Evolutionary conservation across 2,888 invertebrate species (phyloP).

Genomic region (Andrena hattorfiana): DNA sequence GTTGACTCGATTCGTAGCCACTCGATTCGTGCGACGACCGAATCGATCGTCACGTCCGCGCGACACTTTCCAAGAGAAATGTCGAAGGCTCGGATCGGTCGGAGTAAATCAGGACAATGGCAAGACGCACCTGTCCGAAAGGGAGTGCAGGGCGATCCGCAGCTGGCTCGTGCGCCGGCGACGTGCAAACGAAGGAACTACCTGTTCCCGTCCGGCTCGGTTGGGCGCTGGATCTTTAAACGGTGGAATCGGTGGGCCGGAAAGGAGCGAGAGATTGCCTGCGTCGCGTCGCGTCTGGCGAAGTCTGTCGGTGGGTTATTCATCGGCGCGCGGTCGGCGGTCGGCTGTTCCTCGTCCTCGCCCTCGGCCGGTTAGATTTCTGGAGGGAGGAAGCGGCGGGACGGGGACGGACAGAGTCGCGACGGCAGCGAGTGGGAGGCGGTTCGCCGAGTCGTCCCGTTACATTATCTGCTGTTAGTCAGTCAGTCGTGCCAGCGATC

Average conservation of each 20-base stretch:
- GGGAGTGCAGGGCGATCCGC: slow-evolving; percentile 3
- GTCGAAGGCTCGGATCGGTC: not conserved
- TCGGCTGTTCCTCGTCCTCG: slow-evolving; percentile 12
- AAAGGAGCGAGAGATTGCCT: not conserved
- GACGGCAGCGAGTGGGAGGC: slow-evolving; percentile 77
- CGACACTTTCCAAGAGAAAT: not conserved
- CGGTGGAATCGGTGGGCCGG: not conserved
- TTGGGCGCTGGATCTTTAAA: slow-evolving; percentile 25
- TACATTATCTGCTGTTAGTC: slow-evolving; percentile 83
- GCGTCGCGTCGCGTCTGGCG: not conserved
- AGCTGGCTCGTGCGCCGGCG: not conserved
- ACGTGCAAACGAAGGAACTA: slow-evolving; percentile 13
- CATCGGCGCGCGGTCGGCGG: not conserved
- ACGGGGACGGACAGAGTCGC: slow-evolving; percentile 49
- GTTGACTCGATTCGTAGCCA: no score
- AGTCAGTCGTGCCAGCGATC: slow-evolving; percentile 79
- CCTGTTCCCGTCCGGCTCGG: slow-evolving; percentile 18
- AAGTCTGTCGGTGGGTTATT: not conserved
- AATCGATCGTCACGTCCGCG: not conserved
- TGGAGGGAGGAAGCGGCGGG: slow-evolving; percentile 33
- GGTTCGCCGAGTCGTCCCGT: slow-evolving; percentile 79
- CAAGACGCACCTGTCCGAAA: slow-evolving; percentile 15
- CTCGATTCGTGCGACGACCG: no score
- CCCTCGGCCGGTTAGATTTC: not conserved
- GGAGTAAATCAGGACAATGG: slow-evolving; percentile 9